A percentile compares a stretch with the other conserved stretches of the same genome.
Evolutionary conservation across 2,888 invertebrate genomes (phyloP).

Genomic region (Meiosimyza decipiens): DNA sequence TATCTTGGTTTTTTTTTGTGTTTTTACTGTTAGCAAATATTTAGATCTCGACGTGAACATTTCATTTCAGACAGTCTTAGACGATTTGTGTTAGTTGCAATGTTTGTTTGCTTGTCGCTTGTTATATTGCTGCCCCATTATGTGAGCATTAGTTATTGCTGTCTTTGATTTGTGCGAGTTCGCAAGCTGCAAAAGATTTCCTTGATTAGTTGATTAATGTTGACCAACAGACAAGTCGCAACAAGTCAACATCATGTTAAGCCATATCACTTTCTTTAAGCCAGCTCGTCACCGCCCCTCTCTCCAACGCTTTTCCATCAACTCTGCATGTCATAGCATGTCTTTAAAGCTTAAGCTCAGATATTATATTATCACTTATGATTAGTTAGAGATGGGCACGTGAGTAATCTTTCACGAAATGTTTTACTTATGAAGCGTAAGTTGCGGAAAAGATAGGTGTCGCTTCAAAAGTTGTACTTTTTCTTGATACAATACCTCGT

Average conservation of each 20-base stretch:
- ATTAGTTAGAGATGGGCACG: too few relatives aligned
- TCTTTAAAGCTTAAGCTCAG: too few relatives aligned
- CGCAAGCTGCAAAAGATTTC: conserved; percentile 7
- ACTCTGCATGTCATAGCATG: too few relatives aligned
- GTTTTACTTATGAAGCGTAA: too few relatives aligned
- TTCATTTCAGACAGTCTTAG: conserved; percentile 22
- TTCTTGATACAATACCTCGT: too few relatives aligned
- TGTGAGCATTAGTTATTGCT: conserved; percentile 24
- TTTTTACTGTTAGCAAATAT: conserved; percentile 20
- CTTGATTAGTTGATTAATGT: conserved; percentile 36
- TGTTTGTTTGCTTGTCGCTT: conserved; percentile 14
- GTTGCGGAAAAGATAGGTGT: too few relatives aligned
- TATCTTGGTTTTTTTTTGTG: background rate
- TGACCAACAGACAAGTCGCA: conserved; percentile 23
- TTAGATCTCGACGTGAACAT: conserved; percentile 33
- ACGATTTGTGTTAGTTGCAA: conserved; percentile 1
- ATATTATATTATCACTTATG: too few relatives aligned
- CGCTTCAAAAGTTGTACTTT: too few relatives aligned
- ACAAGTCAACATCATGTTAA: conserved; percentile 13
- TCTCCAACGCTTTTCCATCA: too few relatives aligned
- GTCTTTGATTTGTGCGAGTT: conserved; percentile 6
- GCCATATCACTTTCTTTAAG: background rate
- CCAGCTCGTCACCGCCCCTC: too few relatives aligned
- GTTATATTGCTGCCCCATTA: conserved; percentile 20
- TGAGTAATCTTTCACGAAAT: too few relatives aligned